These are phyloP conservation scores for Fukomys damarensis DNA, from an alignment of 2,113 vertebrate species.

Conservation along the genomic window DNA sequence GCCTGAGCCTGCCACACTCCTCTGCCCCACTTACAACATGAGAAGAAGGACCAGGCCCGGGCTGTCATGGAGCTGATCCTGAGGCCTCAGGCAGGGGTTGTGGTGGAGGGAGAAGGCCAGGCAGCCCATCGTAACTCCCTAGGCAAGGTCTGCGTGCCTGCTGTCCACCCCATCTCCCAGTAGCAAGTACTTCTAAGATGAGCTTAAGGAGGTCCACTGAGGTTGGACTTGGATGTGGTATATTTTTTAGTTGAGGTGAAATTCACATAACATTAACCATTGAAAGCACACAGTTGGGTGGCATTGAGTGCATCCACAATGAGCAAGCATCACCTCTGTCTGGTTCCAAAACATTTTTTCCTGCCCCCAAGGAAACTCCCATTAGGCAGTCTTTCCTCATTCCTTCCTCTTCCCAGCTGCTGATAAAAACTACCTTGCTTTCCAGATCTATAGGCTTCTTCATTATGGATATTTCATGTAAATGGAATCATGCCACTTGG, in stretches of 20 bases:
- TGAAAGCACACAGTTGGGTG: background rate
- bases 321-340: background rate
- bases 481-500: background rate
- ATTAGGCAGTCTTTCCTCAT: background rate
- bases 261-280: conserved; percentile 12
- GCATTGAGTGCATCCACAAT: background rate
- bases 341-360: background rate
- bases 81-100: background rate
- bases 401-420: background rate
- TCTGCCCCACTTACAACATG: background rate
- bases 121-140: background rate
- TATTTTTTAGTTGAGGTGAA: background rate
- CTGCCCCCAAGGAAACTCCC: background rate
- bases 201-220: background rate
- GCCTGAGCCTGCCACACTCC: background rate
- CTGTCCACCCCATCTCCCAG: background rate
- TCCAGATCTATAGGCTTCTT: background rate
- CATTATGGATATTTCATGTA: background rate
- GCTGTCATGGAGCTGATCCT: background rate
- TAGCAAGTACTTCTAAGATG: background rate
- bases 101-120: background rate
- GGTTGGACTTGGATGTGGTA: background rate
- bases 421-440: background rate
- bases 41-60: background rate
- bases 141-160: background rate